These are phyloP conservation scores for Cnemophilus loriae DNA, from an alignment of 2,113 vertebrate genomes.

Conservation along the genomic window DNA sequence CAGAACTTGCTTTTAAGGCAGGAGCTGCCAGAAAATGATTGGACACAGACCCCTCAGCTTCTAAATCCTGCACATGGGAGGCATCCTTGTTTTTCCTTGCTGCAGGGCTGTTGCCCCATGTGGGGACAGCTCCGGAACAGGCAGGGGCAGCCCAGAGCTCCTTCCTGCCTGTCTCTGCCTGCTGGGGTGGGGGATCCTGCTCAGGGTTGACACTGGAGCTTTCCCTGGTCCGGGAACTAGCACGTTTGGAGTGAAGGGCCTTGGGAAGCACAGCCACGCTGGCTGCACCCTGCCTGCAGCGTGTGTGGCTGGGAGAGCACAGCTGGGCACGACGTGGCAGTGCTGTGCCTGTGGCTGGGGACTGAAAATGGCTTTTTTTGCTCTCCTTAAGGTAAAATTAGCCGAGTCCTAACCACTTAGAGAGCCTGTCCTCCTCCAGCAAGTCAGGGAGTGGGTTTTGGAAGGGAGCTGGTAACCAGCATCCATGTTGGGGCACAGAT, in stretches of 20 bases:
- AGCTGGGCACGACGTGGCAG: not conserved
- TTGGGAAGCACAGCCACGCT: rapidly evolving
- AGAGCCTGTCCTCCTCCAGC: not conserved
- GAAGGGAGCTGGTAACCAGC: not conserved
- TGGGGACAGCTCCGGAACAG: not conserved
- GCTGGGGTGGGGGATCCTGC: not conserved
- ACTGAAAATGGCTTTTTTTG: not conserved
- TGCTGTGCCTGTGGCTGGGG: not conserved
- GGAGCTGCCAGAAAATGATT: not conserved
- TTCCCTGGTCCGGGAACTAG: rapidly evolving
- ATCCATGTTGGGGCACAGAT: not conserved
- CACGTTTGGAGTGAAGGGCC: not conserved
- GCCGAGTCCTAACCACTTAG: not conserved
- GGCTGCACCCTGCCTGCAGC: not conserved
- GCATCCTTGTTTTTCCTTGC: not conserved
- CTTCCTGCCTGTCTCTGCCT: not conserved
- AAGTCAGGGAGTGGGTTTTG: not conserved
- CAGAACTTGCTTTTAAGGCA: not conserved
- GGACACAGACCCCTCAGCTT: not conserved
- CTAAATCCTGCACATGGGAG: not conserved
- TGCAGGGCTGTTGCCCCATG: not conserved
- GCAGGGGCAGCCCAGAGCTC: not conserved
- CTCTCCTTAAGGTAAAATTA: not conserved
- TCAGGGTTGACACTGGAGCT: not conserved
- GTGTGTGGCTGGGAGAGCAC: not conserved